These are phyloP conservation scores for Bubo scandiacus DNA, from an alignment of 2,113 vertebrate species.

Conservation along the genomic window DNA sequence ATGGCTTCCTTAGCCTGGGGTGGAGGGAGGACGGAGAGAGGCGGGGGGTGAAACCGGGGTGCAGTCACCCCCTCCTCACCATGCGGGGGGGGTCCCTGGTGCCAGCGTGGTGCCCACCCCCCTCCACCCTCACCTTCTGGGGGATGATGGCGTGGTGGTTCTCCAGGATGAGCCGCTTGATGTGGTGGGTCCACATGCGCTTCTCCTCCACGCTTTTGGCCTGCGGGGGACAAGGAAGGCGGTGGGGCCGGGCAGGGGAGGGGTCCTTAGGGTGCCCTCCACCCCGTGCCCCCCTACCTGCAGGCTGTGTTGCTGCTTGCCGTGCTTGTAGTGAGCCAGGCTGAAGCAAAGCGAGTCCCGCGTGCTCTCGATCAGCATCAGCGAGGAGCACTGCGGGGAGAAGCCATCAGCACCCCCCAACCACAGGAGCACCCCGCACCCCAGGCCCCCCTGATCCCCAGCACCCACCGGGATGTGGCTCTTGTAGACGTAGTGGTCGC, in stretches of 20 bases:
- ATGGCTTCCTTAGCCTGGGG: constrained; percentile 89
- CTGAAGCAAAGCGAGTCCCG: constrained; percentile 94
- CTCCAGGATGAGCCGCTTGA: constrained; percentile 95
- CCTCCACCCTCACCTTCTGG: constrained; percentile 79
- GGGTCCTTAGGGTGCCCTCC: no score
- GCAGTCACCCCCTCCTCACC: rapidly evolving
- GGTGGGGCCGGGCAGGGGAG: rapidly evolving
- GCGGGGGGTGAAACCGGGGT: background rate
- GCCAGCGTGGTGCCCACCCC: rapidly evolving
- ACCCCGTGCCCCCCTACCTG: constrained; percentile 72
- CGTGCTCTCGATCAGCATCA: constrained; percentile 94
- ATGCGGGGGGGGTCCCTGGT: rapidly evolving
- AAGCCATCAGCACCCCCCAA: background rate
- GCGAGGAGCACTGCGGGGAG: constrained; percentile 84
- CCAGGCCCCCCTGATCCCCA: no score
- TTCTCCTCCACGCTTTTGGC: constrained; percentile 91
- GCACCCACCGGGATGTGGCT: constrained; percentile 86
- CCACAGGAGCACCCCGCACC: background rate
- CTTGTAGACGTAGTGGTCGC: constrained; percentile 93
- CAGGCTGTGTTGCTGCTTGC: constrained; percentile 91
- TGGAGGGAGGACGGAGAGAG: background rate
- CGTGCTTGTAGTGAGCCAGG: constrained; percentile 92
- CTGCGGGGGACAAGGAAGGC: constrained; percentile 29
- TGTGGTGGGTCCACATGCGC: constrained; percentile 90
- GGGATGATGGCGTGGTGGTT: constrained; percentile 93